Conservation (phyloP, 2,888 invertebrate species). For the Allygus modestus region DNA sequence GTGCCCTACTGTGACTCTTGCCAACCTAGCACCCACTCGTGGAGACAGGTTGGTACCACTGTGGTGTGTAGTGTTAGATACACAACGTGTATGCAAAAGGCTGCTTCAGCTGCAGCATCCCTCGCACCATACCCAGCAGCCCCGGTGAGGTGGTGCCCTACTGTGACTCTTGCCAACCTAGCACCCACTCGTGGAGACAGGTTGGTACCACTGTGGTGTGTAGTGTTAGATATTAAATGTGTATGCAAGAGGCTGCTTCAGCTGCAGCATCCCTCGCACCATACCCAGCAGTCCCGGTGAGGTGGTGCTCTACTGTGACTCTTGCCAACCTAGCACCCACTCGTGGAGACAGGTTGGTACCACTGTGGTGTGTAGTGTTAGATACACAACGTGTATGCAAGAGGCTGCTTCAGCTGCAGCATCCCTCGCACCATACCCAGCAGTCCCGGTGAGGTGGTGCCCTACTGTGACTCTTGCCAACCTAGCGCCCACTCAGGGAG, state of each 20-base stretch:
- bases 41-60: no score
- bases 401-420: conserved; percentile 84
- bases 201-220: no score
- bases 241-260: conserved; percentile 84
- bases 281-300: conserved; percentile 77
- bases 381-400: conserved; percentile 81
- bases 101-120: conserved; percentile 84
- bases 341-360: conserved; percentile 83
- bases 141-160: conserved; percentile 81
- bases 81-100: conserved; percentile 84
- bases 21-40: conserved; percentile 80
- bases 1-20: conserved; percentile 84
- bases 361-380: conserved; percentile 72
- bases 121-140: conserved; percentile 82
- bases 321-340: conserved; percentile 81
- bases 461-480: conserved; percentile 85
- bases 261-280: conserved; percentile 82
- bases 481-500: conserved; percentile 81
- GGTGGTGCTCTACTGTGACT: conserved; percentile 74
- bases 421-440: conserved; percentile 83
- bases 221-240: conserved; percentile 75
- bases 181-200: conserved; percentile 81
- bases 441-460: conserved; percentile 80
- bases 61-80: conserved; percentile 73
- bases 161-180: conserved; percentile 84